Evolutionary conservation across 2,797 vertebrate genomes (phyloP), one percentile per base, ranked within the genome.

Genomic region (Brachymystax lenok): DNA sequence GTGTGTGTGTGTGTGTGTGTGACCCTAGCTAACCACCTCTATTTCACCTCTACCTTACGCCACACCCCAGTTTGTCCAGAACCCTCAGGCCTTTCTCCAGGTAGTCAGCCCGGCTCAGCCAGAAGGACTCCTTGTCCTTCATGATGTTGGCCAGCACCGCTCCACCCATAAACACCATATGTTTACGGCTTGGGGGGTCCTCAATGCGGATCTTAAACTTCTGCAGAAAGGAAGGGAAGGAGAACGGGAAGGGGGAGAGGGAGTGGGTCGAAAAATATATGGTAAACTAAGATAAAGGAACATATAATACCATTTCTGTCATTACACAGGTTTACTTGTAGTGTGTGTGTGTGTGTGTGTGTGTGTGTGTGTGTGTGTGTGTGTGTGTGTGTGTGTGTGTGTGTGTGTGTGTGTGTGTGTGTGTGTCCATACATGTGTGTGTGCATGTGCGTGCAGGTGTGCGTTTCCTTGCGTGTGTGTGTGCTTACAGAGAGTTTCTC

Each of bases 61-160:
- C 91, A 4, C 79, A 85, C 69, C 90, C 91, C 63, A 95, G 90
- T 70, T 95, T 95, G 14, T 95, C 90, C 85, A 95, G 91, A 79
- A 90, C 91, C 0, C 78, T 88, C 33, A 93, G 77, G 35, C 95
- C 95, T 71, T 94, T 94, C 80, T 95, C 95, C 79, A 92, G 75
- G 71, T 95, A 95, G 69, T 95, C 95, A 0, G 83, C 87, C 19
- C 82, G 81, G 76, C 82, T 93, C 83, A 95, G 76, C 95, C 95
- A 95, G 89, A 95, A 95, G 56, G 91, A 90, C 3, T 95, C 94
- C 74, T 95, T 95, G 89, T 95, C 94, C 80, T 95, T 95, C 95
- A 95, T 95, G 91, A 95, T 95, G 91, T 95, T 94, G 83, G 95
- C 94, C 74, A 95, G 88, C 86, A 95, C 95, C 0, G 95, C 95